phyloP scores from a whole-genome alignment of 2,888 invertebrate genomes.

The Leptopilina myrica region DNA sequence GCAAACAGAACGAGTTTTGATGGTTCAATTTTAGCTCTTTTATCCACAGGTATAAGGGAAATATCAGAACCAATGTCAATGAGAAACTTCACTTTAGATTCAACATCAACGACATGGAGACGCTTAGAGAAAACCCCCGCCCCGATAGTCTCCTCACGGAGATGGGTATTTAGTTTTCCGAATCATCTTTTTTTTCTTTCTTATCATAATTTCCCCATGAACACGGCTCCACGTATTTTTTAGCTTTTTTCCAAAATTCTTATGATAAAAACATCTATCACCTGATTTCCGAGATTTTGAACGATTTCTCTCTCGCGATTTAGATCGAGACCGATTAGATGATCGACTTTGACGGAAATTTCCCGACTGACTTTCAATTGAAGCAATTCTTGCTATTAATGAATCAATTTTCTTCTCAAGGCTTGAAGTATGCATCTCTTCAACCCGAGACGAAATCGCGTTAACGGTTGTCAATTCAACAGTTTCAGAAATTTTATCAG shows the following conservation, averaged over 20 bases:
- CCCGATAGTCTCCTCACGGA: background rate
- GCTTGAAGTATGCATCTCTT: background rate
- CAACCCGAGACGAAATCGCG: background rate
- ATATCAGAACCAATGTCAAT: conserved; percentile 30
- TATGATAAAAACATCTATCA: background rate
- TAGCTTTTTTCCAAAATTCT: background rate
- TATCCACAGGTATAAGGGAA: background rate
- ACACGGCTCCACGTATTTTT: background rate
- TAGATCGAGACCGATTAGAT: background rate
- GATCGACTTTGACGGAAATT: background rate
- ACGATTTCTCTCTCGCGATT: background rate
- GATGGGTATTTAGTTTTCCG: no score
- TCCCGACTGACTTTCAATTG: background rate
- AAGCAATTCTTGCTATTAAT: no score
- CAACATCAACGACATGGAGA: background rate
- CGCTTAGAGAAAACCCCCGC: background rate
- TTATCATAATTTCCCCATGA: background rate
- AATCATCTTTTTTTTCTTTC: background rate
- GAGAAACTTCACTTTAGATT: background rate
- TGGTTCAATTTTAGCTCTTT: background rate
- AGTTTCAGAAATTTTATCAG: background rate
- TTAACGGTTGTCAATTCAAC: background rate
- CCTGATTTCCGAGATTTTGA: background rate
- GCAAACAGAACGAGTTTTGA: background rate
- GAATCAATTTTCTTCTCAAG: background rate